Percentiles rank a stretch among this genome's conserved stretches.
Evolutionary conservation across 2,113 vertebrate genomes (phyloP).

Genomic region (Procapra przewalskii): DNA sequence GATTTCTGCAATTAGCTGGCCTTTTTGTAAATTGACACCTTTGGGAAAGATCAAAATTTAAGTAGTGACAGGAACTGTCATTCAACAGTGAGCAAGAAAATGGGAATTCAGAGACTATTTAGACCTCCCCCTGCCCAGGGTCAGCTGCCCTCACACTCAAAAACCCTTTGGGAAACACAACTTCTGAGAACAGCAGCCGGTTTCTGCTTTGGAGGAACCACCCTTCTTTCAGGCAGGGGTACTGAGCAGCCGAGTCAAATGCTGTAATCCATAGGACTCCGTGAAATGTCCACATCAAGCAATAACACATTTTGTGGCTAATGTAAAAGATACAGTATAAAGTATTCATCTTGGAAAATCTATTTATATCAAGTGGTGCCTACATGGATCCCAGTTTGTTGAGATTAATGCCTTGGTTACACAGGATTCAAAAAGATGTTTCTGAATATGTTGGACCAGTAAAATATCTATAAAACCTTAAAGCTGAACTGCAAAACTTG

Average conservation of each 20-base stretch:
- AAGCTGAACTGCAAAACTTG: slow-evolving; percentile 78
- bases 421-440: slow-evolving; percentile 73
- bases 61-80: slow-evolving; percentile 64
- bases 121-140: neutral
- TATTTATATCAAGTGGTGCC: slow-evolving; percentile 63
- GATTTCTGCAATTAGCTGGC: slow-evolving; percentile 72
- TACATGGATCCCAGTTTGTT: slow-evolving; percentile 75
- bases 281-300: slow-evolving; percentile 50
- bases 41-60: slow-evolving; percentile 67
- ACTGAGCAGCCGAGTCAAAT: slow-evolving; percentile 15
- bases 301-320: slow-evolving; percentile 60
- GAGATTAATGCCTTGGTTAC: slow-evolving; percentile 74
- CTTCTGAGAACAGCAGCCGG: slow-evolving; percentile 8
- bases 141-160: slow-evolving; percentile 49
- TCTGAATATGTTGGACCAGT: slow-evolving; percentile 71
- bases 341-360: slow-evolving; percentile 64
- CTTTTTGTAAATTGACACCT: slow-evolving; percentile 70
- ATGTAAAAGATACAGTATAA: slow-evolving; percentile 68
- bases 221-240: neutral
- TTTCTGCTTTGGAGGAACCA: slow-evolving; percentile 44
- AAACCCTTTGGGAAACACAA: slow-evolving; percentile 38
- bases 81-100: slow-evolving; percentile 60
- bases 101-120: slow-evolving; percentile 22
- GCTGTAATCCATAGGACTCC: slow-evolving; percentile 67
- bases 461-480: slow-evolving; percentile 71